Conservation (phyloP, 2,888 invertebrate genomes). For the Caenorhabditis japonica region DNA sequence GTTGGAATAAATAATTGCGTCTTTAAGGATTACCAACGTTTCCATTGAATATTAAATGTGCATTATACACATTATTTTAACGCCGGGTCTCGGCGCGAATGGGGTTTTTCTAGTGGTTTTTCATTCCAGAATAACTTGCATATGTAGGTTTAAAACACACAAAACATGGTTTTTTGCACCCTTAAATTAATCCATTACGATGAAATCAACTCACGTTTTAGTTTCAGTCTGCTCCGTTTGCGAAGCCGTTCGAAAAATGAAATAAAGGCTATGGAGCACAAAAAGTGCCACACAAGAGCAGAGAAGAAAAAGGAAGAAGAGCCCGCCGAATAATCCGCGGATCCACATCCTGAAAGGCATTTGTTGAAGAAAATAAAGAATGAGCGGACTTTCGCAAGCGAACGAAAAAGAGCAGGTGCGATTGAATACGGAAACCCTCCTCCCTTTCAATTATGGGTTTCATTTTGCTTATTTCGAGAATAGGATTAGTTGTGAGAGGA, state of each 20-base stretch:
- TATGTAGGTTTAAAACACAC: too few relatives aligned
- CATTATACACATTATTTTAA: too few relatives aligned
- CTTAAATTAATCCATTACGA: too few relatives aligned
- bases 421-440: constrained; percentile 26
- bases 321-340: constrained; percentile 47
- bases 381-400: not conserved
- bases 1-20: too few relatives aligned
- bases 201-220: constrained; percentile 58
- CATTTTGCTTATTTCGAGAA: constrained; percentile 6
- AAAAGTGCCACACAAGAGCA: constrained; percentile 61
- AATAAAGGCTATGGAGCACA: constrained; percentile 67
- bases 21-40: too few relatives aligned
- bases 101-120: too few relatives aligned
- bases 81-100: too few relatives aligned
- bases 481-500: not conserved
- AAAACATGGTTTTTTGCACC: too few relatives aligned
- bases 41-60: too few relatives aligned
- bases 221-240: constrained; percentile 56
- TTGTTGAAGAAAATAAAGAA: not conserved
- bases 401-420: constrained; percentile 19
- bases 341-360: constrained; percentile 33
- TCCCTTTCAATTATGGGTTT: constrained; percentile 33
- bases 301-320: constrained; percentile 55
- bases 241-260: constrained; percentile 61
- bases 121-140: too few relatives aligned